phyloP scores from a whole-genome alignment of 2,888 invertebrate genomes.

The Melangyna quadrimaculata region DNA sequence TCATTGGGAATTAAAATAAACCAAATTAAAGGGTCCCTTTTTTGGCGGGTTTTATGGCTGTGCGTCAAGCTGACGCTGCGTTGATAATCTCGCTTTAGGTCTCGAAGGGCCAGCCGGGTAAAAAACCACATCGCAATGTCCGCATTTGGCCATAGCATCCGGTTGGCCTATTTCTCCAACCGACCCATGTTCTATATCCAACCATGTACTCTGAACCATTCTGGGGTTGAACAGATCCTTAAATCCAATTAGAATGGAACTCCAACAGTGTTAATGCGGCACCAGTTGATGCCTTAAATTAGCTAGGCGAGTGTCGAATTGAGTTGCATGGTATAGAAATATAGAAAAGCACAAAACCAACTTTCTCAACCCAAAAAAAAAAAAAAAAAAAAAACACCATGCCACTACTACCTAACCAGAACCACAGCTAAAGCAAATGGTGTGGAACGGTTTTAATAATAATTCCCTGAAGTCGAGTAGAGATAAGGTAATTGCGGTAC shows the following conservation, averaged over 20 bases:
- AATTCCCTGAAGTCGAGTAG: constrained; percentile 50
- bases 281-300: constrained; percentile 59
- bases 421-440: constrained; percentile 32
- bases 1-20: constrained; percentile 22
- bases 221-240: constrained; percentile 40
- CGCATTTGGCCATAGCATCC: constrained; percentile 40
- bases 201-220: constrained; percentile 18
- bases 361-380: not conserved
- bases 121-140: constrained; percentile 38
- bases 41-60: constrained; percentile 22
- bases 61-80: constrained; percentile 45
- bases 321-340: not conserved
- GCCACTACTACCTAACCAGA: not conserved
- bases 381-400: too few relatives aligned
- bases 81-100: constrained; percentile 41
- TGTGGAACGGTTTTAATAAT: constrained; percentile 64
- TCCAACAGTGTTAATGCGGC: constrained; percentile 39
- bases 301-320: constrained; percentile 36
- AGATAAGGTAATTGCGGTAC: constrained; percentile 64
- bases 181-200: not conserved
- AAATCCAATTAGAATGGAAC: constrained; percentile 64
- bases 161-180: constrained; percentile 47
- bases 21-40: constrained; percentile 14
- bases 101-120: not conserved
- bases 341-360: constrained; percentile 7